phyloP scores from a whole-genome alignment of 2,888 invertebrate species.

The Pammene fasciana region DNA sequence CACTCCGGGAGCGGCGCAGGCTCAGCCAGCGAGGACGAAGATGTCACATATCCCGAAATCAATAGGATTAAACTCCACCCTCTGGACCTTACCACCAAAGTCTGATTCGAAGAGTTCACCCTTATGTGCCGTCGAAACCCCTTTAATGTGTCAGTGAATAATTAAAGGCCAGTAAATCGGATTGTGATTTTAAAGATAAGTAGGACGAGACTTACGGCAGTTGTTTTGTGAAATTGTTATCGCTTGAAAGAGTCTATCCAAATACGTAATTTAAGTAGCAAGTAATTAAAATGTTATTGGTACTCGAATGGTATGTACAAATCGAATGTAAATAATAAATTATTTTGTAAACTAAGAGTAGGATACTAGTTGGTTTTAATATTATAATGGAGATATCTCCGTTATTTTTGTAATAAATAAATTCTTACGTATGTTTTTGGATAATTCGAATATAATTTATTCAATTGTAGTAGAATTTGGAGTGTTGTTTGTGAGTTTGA shows the following conservation, averaged over 20 bases:
- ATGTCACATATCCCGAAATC: conserved; percentile 83
- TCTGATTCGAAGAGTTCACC: conserved; percentile 73
- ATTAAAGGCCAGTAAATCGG: conserved; percentile 77
- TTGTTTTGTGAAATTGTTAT: conserved; percentile 75
- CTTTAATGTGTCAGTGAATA: conserved; percentile 61
- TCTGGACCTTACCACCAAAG: conserved; percentile 87
- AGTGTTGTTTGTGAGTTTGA: conserved; percentile 68
- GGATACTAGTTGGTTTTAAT: conserved; percentile 65
- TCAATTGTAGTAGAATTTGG: conserved; percentile 74
- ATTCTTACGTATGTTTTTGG: conserved; percentile 63
- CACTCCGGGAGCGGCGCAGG: conserved; percentile 75
- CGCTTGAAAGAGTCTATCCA: conserved; percentile 82
- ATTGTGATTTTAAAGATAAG: conserved; percentile 78
- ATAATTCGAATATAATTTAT: conserved; percentile 77
- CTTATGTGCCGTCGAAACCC: conserved; percentile 56
- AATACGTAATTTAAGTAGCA: conserved; percentile 79
- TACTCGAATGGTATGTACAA: conserved; percentile 76
- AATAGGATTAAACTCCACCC: conserved; percentile 84
- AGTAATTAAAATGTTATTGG: conserved; percentile 66
- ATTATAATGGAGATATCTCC: conserved; percentile 64
- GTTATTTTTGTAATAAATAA: conserved; percentile 52
- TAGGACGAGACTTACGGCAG: conserved; percentile 57
- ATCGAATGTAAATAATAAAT: conserved; percentile 77
- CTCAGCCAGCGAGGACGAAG: conserved; percentile 76
- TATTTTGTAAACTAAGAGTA: conserved; percentile 67